phyloP scores from a whole-genome alignment of 2,113 vertebrate species.

The Myrmecobius fasciatus region DNA sequence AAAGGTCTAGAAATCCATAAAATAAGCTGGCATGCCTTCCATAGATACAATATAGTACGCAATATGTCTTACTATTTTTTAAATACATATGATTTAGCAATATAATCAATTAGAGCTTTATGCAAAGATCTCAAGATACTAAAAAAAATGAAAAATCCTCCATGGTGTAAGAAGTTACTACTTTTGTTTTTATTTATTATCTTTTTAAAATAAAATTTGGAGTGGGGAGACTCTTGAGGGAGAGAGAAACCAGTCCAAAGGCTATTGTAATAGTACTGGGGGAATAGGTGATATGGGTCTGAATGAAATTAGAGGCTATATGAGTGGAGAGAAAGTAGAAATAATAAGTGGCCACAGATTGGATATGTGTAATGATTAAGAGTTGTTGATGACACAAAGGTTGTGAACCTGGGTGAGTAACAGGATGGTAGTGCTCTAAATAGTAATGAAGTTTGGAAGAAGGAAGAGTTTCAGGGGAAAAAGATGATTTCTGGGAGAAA shows the following conservation, averaged over 20 bases:
- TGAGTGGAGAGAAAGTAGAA: background rate
- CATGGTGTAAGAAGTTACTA: background rate
- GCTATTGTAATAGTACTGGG: background rate
- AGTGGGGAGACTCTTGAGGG: background rate
- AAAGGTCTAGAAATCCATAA: background rate
- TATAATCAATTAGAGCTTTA: background rate
- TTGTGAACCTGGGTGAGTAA: background rate
- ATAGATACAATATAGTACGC: background rate
- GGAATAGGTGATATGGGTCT: background rate
- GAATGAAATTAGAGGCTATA: background rate
- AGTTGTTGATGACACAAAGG: background rate
- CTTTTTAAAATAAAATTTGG: background rate
- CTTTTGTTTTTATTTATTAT: background rate
- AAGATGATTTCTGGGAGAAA: background rate
- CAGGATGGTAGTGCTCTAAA: background rate
- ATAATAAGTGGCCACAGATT: background rate
- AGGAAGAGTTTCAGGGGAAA: background rate
- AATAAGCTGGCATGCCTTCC: background rate
- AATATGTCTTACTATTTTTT: background rate
- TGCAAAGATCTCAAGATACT: background rate
- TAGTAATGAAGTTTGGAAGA: too few relatives aligned
- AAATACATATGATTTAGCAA: background rate
- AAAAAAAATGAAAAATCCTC: too few relatives aligned
- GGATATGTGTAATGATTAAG: background rate
- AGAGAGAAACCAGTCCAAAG: background rate